Evolutionary conservation across 2,113 vertebrate species (phyloP), one percentile per base, ranked within the genome.

Genomic region (Sus scrofa): DNA sequence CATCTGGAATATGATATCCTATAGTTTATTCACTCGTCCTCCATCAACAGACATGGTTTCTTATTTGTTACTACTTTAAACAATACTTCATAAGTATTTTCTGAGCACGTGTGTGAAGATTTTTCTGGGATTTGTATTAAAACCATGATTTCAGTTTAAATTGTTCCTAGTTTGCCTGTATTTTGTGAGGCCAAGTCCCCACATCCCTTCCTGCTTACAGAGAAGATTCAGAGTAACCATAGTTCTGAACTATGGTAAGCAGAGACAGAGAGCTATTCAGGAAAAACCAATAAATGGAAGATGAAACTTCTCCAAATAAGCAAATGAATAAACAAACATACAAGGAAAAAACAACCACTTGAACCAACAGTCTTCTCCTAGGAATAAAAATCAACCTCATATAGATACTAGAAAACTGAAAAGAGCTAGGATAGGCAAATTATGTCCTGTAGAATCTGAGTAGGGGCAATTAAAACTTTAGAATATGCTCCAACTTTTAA

Each of bases 401-500:
- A 22, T 34, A 82, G 12, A 52, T 52, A 32, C 12, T 0, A 70
- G 65, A 78, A 89, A 90, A 70, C 15, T 50, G 1, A 18, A 60
- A 82, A 95, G 62, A 50, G 3, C 14, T 86, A 62, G 3, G 34
- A 16, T 37, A 71, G 65, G 60, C n/a, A 77, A 96, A 81, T 78
- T 32, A 30, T 60, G 50, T 15, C 11, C 9, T 39, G 37, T 34
- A 85, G 22, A 86, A 91, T 90, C 62, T 50, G 10, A 89, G 24
- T 52, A 77, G 50, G 22, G 30, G 83, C 12, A 95, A 44, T 65
- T 30, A 74, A 75, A 70, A 70, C 52, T 77, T 77, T 50, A 91
- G 87, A 93, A 84, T 58, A 82, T 60, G 50, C 13, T 94, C 27
- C 60, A n/a, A 67, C 20, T 96, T 93, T 86, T 86, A 96, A 84